Evolutionary conservation across 2,888 invertebrate genomes (phyloP).

Genomic region (Eilema griseolum): DNA sequence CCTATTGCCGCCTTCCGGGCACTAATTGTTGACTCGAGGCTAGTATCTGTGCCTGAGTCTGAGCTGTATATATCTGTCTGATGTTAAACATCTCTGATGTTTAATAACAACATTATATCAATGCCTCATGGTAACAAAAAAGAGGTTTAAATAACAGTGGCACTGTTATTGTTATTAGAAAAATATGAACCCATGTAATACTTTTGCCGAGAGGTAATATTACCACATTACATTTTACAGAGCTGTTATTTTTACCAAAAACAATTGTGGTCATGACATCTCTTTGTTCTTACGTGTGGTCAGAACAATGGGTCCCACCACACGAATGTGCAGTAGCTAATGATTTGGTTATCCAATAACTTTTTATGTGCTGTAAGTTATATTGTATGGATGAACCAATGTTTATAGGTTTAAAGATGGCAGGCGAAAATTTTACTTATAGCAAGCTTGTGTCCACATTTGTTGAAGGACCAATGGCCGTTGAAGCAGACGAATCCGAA

Average conservation of each 20-base stretch:
- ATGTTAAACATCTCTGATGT: too few relatives aligned
- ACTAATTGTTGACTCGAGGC: too few relatives aligned
- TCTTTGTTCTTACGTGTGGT: slow-evolving; percentile 52
- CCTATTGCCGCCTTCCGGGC: too few relatives aligned
- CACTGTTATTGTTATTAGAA: background rate
- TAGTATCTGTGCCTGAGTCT: too few relatives aligned
- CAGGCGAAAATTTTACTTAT: background rate
- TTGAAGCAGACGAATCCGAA: too few relatives aligned
- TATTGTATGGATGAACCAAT: slow-evolving; percentile 1
- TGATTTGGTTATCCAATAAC: slow-evolving; percentile 49
- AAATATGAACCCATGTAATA: background rate
- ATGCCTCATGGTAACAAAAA: too few relatives aligned
- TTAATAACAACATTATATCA: too few relatives aligned
- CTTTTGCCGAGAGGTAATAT: slow-evolving; percentile 28
- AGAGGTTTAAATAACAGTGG: too few relatives aligned
- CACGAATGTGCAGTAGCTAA: slow-evolving; percentile 55
- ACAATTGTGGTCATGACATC: slow-evolving; percentile 45
- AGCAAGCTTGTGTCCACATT: background rate
- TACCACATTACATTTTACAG: slow-evolving; percentile 37
- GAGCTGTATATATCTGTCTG: too few relatives aligned
- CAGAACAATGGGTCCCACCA: slow-evolving; percentile 46
- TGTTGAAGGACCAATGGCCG: too few relatives aligned
- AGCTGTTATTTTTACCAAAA: slow-evolving; percentile 45
- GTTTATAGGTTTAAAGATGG: background rate
- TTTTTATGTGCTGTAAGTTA: slow-evolving; percentile 46